Evolutionary conservation across 2,888 invertebrate genomes (phyloP).

Genomic region (Amaurobius ferox): DNA sequence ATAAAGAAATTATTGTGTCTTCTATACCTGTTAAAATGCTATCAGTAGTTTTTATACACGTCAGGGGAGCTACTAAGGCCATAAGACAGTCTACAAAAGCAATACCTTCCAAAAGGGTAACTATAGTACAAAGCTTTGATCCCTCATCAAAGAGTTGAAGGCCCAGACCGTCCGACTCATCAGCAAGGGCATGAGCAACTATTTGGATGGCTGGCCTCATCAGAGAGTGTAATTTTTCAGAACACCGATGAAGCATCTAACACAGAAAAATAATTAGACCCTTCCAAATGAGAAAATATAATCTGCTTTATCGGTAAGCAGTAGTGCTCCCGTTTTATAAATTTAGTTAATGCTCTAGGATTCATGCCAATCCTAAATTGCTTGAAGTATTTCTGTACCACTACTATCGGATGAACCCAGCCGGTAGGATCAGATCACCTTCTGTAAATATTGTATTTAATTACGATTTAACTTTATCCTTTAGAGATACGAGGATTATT

Average conservation of each 20-base stretch:
- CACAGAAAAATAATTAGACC: neutral
- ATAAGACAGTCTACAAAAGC: neutral
- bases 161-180: no score
- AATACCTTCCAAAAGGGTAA: neutral
- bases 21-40: neutral
- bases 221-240: neutral
- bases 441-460: no score
- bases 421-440: no score
- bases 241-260: neutral
- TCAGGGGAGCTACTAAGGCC: neutral
- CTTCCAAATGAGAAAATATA: neutral
- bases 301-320: neutral
- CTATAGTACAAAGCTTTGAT: no score
- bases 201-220: no score
- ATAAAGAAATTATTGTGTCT: neutral
- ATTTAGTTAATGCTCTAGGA: neutral
- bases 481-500: no score
- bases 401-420: no score
- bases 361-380: neutral
- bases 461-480: no score
- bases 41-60: neutral
- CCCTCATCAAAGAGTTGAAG: neutral
- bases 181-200: no score
- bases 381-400: no score
- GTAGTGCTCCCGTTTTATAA: neutral